Percentiles rank a stretch among this genome's conserved stretches.
Evolutionary conservation across 2,888 invertebrate genomes (phyloP).

Genomic region (Tanypteryx hageni): DNA sequence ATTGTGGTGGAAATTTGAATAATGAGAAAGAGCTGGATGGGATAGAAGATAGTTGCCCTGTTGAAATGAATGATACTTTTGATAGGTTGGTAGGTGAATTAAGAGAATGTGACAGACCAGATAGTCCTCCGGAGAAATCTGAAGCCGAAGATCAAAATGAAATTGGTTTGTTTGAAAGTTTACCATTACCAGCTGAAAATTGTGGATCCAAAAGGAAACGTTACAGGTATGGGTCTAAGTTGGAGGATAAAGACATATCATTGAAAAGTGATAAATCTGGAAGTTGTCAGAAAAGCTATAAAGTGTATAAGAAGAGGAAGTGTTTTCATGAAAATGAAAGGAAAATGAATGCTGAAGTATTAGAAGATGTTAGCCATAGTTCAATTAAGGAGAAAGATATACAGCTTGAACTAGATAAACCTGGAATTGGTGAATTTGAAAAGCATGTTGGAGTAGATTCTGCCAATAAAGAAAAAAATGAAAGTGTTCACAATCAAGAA

Average conservation of each 20-base stretch:
- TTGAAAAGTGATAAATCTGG: background rate
- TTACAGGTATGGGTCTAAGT: background rate
- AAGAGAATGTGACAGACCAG: background rate
- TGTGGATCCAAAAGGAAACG: background rate
- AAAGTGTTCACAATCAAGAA: background rate
- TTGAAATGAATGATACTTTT: conserved; percentile 52
- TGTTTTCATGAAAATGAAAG: background rate
- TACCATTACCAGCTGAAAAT: background rate
- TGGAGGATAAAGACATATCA: background rate
- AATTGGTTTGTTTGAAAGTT: conserved; percentile 36
- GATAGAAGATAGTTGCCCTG: conserved; percentile 46
- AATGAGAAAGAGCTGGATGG: background rate
- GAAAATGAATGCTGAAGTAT: background rate
- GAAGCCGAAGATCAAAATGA: background rate
- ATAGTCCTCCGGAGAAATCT: background rate
- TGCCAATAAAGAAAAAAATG: background rate
- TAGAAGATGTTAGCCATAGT: background rate
- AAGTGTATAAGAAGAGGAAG: background rate
- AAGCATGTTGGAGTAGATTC: background rate
- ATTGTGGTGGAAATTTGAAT: background rate
- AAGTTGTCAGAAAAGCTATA: background rate
- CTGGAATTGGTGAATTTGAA: background rate
- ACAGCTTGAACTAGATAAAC: background rate
- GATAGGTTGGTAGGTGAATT: background rate
- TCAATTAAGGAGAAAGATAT: too few species aligned